Conservation (phyloP, 1,140 invertebrate genomes). For the Trachelipus rathkii region DNA sequence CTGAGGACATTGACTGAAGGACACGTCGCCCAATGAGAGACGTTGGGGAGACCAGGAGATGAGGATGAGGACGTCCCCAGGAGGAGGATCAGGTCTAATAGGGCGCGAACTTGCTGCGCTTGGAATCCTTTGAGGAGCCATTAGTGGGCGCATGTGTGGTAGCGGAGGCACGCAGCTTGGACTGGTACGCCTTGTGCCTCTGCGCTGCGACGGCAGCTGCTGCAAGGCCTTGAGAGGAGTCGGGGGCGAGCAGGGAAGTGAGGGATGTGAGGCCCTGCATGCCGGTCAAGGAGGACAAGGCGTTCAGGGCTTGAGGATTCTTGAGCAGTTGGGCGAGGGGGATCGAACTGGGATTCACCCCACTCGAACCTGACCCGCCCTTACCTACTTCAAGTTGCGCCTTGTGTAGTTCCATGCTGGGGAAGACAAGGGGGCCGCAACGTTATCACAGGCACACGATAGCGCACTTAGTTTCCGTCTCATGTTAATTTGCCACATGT, state of each 20-base stretch:
- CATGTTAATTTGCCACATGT: slow-evolving; percentile 3
- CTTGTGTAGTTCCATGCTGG: slow-evolving; percentile 98
- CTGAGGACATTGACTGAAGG: slow-evolving; percentile 8
- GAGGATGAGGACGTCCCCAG: slow-evolving; percentile 33
- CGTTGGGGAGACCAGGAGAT: slow-evolving; percentile 31
- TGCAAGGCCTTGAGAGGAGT: slow-evolving; percentile 62
- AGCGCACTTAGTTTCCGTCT: slow-evolving; percentile 22
- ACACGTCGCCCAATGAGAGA: slow-evolving; percentile 16
- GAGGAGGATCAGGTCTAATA: slow-evolving; percentile 59
- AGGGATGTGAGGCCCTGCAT: slow-evolving; percentile 61
- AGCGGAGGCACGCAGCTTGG: slow-evolving; percentile 65
- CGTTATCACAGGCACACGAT: slow-evolving; percentile 38
- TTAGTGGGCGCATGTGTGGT: slow-evolving; percentile 59
- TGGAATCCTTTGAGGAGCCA: slow-evolving; percentile 65
- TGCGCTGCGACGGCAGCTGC: slow-evolving; percentile 49
- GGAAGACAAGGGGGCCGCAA: slow-evolving; percentile 46
- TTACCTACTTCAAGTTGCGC: slow-evolving; percentile 77
- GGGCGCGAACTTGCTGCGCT: slow-evolving; percentile 84
- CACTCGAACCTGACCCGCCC: slow-evolving; percentile 50
- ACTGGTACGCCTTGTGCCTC: slow-evolving; percentile 57
- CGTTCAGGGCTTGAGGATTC: slow-evolving; percentile 81
- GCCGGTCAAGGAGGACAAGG: slow-evolving; percentile 73
- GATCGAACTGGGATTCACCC: slow-evolving; percentile 67
- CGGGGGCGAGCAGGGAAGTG: slow-evolving; percentile 64
- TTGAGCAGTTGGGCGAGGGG: slow-evolving; percentile 84